Conservation (phyloP, 1,140 invertebrate genomes). For the Eumaeus atala region DNA sequence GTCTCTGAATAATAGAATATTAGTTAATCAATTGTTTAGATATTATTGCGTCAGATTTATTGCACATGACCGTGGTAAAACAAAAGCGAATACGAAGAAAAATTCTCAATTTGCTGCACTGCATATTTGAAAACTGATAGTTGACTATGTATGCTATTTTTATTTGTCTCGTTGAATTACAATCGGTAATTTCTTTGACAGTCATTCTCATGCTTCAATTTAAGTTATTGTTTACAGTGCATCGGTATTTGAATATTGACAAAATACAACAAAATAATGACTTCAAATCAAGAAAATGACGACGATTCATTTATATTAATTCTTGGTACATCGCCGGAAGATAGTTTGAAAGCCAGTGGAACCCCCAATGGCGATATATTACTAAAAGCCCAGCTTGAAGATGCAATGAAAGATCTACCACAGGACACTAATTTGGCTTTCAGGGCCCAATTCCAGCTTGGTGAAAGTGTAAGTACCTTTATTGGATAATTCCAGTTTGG, state of each 20-base stretch:
- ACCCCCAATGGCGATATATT: conserved; percentile 27
- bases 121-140: background rate
- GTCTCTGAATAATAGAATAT: too few species aligned
- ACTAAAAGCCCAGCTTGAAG: conserved; percentile 43
- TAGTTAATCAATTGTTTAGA: too few species aligned
- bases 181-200: background rate
- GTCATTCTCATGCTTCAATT: background rate
- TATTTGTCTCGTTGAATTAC: too few species aligned
- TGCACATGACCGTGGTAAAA: too few species aligned
- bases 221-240: background rate
- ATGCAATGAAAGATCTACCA: conserved; percentile 53
- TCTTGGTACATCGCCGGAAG: conserved; percentile 52
- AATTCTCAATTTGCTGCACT: conserved; percentile 4
- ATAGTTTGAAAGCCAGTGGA: conserved; percentile 45
- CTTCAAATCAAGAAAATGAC: conserved; percentile 41
- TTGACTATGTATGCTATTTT: too few species aligned
- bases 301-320: conserved; percentile 65
- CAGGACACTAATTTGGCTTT: conserved; percentile 46
- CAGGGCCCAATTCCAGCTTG: conserved; percentile 48
- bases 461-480: conserved; percentile 49
- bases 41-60: too few species aligned
- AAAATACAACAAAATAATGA: conserved; percentile 29
- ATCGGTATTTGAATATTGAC: background rate
- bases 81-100: too few species aligned
- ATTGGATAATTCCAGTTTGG: conserved; percentile 46